A percentile compares a stretch with the other conserved stretches of the same genome.
phyloP scores from a whole-genome alignment of 2,113 vertebrate species.

The Anthoscopus minutus region DNA sequence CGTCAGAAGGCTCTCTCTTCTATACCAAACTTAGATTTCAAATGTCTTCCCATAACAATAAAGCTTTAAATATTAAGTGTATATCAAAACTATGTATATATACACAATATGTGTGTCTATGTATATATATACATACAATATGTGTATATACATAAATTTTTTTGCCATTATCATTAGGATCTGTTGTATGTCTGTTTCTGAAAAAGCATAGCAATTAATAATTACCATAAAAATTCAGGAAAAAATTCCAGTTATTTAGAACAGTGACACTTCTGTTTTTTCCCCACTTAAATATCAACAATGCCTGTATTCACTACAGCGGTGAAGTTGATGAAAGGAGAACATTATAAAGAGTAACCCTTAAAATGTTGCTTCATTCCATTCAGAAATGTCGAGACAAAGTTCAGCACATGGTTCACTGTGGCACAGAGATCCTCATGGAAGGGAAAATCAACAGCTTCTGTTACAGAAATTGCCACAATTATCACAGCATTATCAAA shows the following conservation, averaged over 20 bases:
- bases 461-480: not conserved
- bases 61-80: not conserved
- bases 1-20: not conserved
- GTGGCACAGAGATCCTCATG: not conserved
- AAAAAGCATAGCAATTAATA: slow-evolving; percentile 18
- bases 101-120: too few species aligned
- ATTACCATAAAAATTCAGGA: slow-evolving; percentile 63
- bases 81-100: too few species aligned
- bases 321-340: slow-evolving; percentile 22
- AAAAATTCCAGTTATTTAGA: slow-evolving; percentile 60
- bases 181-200: not conserved
- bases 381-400: slow-evolving; percentile 11
- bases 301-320: slow-evolving; percentile 49
- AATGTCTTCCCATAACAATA: not conserved
- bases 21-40: not conserved
- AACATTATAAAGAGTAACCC: slow-evolving; percentile 31
- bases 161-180: not conserved
- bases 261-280: slow-evolving; percentile 32
- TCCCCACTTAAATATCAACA: slow-evolving; percentile 31
- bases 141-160: not conserved
- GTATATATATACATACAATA: too few species aligned
- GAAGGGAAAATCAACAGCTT: not conserved
- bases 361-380: slow-evolving; percentile 9
- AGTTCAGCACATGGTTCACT: not conserved
- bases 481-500: not conserved